Percentiles rank a stretch among this genome's conserved stretches.
phyloP scores from a whole-genome alignment of 2,888 invertebrate genomes.

The Apodemia mormo region DNA sequence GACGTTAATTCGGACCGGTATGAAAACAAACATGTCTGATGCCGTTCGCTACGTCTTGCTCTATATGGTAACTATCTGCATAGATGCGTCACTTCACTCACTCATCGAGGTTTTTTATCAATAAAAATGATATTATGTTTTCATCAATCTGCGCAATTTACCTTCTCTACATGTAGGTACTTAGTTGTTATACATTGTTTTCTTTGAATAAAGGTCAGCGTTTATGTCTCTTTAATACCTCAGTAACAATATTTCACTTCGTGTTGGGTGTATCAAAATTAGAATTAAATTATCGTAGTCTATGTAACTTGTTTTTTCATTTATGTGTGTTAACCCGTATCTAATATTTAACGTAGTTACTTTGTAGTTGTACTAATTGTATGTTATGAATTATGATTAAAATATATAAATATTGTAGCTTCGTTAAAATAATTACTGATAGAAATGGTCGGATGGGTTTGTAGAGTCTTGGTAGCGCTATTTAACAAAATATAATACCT shows the following conservation, averaged over 20 bases:
- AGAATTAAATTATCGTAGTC: not conserved
- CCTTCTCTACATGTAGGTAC: constrained; percentile 32
- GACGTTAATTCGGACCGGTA: constrained; percentile 81
- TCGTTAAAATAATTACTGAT: not conserved
- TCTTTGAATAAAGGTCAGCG: constrained; percentile 24
- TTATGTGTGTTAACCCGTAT: not conserved
- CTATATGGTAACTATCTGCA: constrained; percentile 54
- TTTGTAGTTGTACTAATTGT: too few species aligned
- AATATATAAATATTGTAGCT: not conserved
- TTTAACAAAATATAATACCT: too few species aligned
- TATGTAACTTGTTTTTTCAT: not conserved
- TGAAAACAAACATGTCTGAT: constrained; percentile 74
- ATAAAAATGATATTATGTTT: constrained; percentile 57
- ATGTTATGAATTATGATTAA: too few species aligned
- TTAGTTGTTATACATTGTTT: constrained; percentile 30
- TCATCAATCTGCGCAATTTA: constrained; percentile 45
- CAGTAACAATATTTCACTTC: constrained; percentile 3
- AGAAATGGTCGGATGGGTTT: not conserved
- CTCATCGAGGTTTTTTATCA: constrained; percentile 54
- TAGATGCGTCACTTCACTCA: constrained; percentile 58
- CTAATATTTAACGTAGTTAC: not conserved
- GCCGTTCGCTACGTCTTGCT: constrained; percentile 64
- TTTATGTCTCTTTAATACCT: not conserved
- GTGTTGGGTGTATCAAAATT: not conserved
- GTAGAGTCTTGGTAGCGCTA: not conserved